Conservation (phyloP, 2,888 invertebrate species). For the Himalopsyche tibetana region DNA sequence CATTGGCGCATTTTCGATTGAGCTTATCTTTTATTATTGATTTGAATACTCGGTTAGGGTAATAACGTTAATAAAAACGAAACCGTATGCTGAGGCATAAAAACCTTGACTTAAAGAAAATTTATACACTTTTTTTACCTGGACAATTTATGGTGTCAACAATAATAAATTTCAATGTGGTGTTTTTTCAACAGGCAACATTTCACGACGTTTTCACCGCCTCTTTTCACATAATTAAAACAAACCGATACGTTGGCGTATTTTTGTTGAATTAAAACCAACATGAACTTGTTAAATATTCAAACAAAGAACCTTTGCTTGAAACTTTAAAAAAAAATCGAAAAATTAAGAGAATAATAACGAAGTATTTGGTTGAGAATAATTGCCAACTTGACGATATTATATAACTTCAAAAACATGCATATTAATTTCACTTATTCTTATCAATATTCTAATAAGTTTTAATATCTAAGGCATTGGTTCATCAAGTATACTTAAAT, state of each 20-base stretch:
- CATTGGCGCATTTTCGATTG: constrained; percentile 23
- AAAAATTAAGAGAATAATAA: too few species aligned
- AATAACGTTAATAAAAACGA: constrained; percentile 14
- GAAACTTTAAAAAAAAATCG: too few species aligned
- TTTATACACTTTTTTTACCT: constrained; percentile 4
- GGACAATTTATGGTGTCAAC: constrained; percentile 22
- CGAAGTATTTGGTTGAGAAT: too few species aligned
- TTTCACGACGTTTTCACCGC: not conserved
- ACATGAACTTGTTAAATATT: too few species aligned
- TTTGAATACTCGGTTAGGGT: constrained; percentile 38
- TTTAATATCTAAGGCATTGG: too few species aligned
- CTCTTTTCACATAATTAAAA: not conserved
- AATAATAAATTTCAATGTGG: constrained; percentile 7
- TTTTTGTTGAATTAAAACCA: too few species aligned
- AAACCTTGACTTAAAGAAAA: constrained; percentile 16
- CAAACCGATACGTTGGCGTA: not conserved
- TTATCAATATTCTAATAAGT: too few species aligned
- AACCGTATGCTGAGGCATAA: constrained; percentile 1
- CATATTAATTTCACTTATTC: too few species aligned
- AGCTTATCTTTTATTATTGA: constrained; percentile 38
- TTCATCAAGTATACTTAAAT: too few species aligned
- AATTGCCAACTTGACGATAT: too few species aligned
- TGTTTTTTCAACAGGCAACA: constrained; percentile 9
- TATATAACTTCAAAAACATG: too few species aligned
- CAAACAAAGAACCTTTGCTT: too few species aligned